Evolutionary conservation across 2,888 invertebrate genomes (phyloP).

Genomic region (Drosophila vallismaia): DNA sequence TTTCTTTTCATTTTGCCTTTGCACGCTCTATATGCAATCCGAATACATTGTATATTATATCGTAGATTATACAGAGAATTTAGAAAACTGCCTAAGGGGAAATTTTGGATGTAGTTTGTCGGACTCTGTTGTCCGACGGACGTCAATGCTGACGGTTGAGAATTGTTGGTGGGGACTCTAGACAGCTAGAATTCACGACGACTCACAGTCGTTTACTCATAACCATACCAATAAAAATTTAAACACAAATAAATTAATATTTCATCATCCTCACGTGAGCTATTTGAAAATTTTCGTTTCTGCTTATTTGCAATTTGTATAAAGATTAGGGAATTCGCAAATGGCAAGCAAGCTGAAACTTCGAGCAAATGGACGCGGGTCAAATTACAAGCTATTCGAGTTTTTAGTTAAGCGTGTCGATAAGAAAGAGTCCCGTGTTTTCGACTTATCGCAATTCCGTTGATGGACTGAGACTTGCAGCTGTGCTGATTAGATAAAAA

Average conservation of each 20-base stretch:
- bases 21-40: constrained; percentile 38
- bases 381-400: constrained; percentile 32
- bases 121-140: constrained; percentile 15
- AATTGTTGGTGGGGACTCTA: constrained; percentile 4
- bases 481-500: constrained; percentile 63
- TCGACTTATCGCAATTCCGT: constrained; percentile 2
- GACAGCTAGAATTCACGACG: not conserved
- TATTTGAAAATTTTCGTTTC: constrained; percentile 41
- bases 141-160: constrained; percentile 47
- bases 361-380: constrained; percentile 24
- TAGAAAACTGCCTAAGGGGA: constrained; percentile 34
- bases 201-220: constrained; percentile 17
- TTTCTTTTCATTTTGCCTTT: constrained; percentile 13
- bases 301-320: constrained; percentile 27
- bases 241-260: constrained; percentile 9
- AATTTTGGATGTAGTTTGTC: constrained; percentile 18
- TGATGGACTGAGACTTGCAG: constrained; percentile 38
- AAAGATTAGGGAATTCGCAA: constrained; percentile 31
- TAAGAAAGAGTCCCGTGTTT: constrained; percentile 37
- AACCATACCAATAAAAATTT: constrained; percentile 26
- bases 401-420: constrained; percentile 10
- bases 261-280: constrained; percentile 60
- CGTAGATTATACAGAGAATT: constrained; percentile 20
- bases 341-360: constrained; percentile 4
- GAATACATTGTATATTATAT: constrained; percentile 12